Base-by-base conservation (phyloP, 2,113 vertebrate species). In the Delphinapterus leucas region DNA sequence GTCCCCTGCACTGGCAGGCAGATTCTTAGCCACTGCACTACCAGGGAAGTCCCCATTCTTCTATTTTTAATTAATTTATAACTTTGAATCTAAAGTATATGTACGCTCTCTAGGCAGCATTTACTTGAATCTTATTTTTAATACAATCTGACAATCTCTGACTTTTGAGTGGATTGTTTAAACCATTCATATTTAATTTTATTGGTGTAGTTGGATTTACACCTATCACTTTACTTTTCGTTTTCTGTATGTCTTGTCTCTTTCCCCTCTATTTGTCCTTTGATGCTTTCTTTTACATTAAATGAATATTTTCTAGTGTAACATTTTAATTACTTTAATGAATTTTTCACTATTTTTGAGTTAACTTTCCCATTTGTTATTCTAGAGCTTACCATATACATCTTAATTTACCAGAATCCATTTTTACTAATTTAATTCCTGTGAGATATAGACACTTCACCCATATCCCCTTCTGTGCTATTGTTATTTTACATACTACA, bases 401-500 rank as follows among this genome's bases (percentile, higher is more conserved):
- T 94, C 3, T 94, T 90, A 96, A 47, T 91, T 77, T 96, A 86
- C 90, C 41, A 80, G 55, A 89, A 85, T 80, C 8, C 13, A 65
- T 73, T 88, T 86, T 88, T 95, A 79, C 20, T 87, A 67, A 71
- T 8, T 44, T 74, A 89, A 96, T 85, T 71, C 20, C 13, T 73
- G 8, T 88, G 25, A 33, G 6, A 44, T 44, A n/a, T 71, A 36
- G 26, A 71, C 13, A 76, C 2, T 93, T 95, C 47, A 86, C 12
- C 44, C 25, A 21, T 47, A 55, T 53, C 14, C 31, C 31, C 36
- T 81, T 96, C 36, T 76, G 12, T 88, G 6, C n/a, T 91, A 33
- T 55, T 79, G 25, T n/a, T 96, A 8, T 67, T 79, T 44, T 26
- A 53, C 15, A 76, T 80, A 74, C 76, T 49, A 33, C 3, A 88